Base-by-base conservation (phyloP, 2,797 vertebrate species). In the Pangasius macronema region DNA sequence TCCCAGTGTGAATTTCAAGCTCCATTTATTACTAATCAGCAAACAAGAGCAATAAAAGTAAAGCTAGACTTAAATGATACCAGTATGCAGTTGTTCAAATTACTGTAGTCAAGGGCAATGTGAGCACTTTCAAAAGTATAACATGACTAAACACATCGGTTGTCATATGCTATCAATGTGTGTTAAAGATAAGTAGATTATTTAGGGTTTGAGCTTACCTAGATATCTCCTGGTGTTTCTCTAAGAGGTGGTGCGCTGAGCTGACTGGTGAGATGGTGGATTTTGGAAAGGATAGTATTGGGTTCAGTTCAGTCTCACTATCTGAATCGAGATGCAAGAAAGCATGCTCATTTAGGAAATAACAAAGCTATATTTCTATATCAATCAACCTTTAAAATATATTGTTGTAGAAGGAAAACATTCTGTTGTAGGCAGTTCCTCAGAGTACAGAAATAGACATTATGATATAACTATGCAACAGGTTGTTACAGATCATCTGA, bases 21-120 rank as follows among this genome's bases (percentile, higher is more conserved):
- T 91, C 94, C 93, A 92, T 46, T 88, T 59, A 39, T 88, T 24
- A 76, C 95, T 95, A 86, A 65, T 49, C 5, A 61, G 33, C n/a
- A 82, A 72, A 80, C 24, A 83, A 42, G n/a, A 39, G 22, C 4
- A 24, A 46, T 9, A 53, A 49, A 55, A 57, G 16, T 22, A 68
- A 83, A 72, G 33, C 14, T 68, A 67, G 30, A 51, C 6, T 57
- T 49, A 42, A 61, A 18, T 42, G 33, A 61, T n/a, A 18, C 9
- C 76, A 79, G 13, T n/a, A 33, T 55, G 49, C 75, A 55, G 6
- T 33, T n/a, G 3, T 77, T 75, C 24, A 75, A 75, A 75, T 75
- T 2, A 75, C 39, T 73, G 22, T 24, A 49, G 42, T 75, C 39
- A n/a, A 75, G 42, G 27, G 1, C 3, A 27, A 7, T 75, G 72